phyloP scores from a whole-genome alignment of 2,797 vertebrate species.

The Adrianichthys oophorus region DNA sequence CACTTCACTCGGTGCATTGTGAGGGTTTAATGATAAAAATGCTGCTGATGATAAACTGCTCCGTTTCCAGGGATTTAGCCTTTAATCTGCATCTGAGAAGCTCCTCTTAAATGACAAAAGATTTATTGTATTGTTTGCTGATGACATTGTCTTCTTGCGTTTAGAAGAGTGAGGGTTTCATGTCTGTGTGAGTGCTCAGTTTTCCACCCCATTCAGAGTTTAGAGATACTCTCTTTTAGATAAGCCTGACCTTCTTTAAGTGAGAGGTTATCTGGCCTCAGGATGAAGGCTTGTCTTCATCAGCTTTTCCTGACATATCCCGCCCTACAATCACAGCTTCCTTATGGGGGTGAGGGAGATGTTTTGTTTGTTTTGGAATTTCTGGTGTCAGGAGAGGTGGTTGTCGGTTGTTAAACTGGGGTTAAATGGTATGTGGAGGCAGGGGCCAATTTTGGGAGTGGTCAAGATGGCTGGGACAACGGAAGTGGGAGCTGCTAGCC shows the following conservation, averaged over 20 bases:
- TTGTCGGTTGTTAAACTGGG: conserved; percentile 36
- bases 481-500: conserved; percentile 20
- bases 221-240: conserved; percentile 11
- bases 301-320: conserved; percentile 42
- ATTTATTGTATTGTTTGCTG: conserved; percentile 28
- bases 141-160: conserved; percentile 29
- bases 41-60: conserved; percentile 22
- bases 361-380: conserved; percentile 41
- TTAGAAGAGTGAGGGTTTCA: conserved; percentile 25
- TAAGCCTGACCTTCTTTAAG: conserved; percentile 27
- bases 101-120: conserved; percentile 13
- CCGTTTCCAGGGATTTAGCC: conserved; percentile 14
- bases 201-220: conserved; percentile 20
- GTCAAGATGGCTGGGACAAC: conserved; percentile 24
- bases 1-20: neutral
- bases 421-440: conserved; percentile 61
- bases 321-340: conserved; percentile 34
- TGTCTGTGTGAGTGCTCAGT: conserved; percentile 9
- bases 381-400: conserved; percentile 46
- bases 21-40: conserved; percentile 18
- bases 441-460: conserved; percentile 35
- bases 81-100: conserved; percentile 8
- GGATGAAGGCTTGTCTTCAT: conserved; percentile 33
- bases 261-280: conserved; percentile 55
- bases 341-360: conserved; percentile 6